Percentiles rank a stretch among this genome's conserved stretches.
Conservation (phyloP, 2,888 invertebrate genomes). For the Schrankia costaestrigalis region DNA sequence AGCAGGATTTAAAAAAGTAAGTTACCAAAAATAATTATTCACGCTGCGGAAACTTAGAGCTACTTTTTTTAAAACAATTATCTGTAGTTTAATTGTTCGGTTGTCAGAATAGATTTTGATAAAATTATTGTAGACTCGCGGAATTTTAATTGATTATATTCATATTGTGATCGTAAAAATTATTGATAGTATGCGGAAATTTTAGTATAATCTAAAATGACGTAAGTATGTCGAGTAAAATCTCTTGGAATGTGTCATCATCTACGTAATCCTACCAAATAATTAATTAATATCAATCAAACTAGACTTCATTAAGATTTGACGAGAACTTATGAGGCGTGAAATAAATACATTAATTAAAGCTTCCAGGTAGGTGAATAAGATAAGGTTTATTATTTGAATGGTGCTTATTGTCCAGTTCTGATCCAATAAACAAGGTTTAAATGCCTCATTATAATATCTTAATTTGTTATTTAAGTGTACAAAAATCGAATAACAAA, state of each 20-base stretch:
- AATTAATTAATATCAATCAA: no score
- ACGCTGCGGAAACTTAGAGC: slow-evolving; percentile 15
- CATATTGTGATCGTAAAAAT: slow-evolving; percentile 17
- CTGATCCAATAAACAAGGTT: no score
- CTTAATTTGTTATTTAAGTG: no score
- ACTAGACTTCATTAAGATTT: no score
- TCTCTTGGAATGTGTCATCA: slow-evolving; percentile 20
- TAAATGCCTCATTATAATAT: no score
- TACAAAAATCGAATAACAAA: neutral
- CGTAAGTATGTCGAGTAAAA: slow-evolving; percentile 19
- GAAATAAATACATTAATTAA: no score
- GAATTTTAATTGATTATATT: slow-evolving; percentile 23
- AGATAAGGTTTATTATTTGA: no score
- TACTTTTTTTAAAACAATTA: slow-evolving; percentile 17
- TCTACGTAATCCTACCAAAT: no score
- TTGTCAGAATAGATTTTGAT: slow-evolving; percentile 14
- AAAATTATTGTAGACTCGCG: slow-evolving; percentile 9
- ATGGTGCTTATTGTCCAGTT: no score
- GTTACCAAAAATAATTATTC: slow-evolving; percentile 31
- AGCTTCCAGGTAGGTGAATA: no score
- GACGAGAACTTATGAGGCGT: no score
- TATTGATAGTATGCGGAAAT: slow-evolving; percentile 30
- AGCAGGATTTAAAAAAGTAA: slow-evolving; percentile 42
- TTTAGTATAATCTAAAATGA: slow-evolving; percentile 20
- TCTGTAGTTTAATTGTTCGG: slow-evolving; percentile 22